Evolutionary conservation across 2,797 vertebrate species (phyloP).

Genomic region (Lateolabrax maculatus): DNA sequence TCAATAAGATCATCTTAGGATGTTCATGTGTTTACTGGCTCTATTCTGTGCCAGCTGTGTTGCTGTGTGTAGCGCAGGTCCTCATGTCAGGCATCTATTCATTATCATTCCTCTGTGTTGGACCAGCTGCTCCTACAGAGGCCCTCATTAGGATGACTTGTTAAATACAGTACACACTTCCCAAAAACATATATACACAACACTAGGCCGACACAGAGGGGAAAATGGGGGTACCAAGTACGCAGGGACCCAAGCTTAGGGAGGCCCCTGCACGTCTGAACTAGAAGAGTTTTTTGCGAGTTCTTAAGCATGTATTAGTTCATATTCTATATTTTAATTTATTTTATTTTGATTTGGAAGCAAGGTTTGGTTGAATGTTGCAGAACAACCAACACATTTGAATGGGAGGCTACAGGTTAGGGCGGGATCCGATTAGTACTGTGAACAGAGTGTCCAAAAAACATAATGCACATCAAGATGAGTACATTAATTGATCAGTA

Average conservation of each 20-base stretch:
- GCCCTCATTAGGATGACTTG: slow-evolving; percentile 77
- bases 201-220: slow-evolving; percentile 11
- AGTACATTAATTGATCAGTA: not conserved
- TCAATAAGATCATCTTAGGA: slow-evolving; percentile 4
- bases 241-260: slow-evolving; percentile 6
- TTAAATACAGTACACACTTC: slow-evolving; percentile 73
- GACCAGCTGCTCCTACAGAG: slow-evolving; percentile 79
- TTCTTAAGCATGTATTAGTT: not conserved
- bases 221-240: slow-evolving; percentile 31
- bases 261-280: slow-evolving; percentile 23
- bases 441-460: not conserved
- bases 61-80: slow-evolving; percentile 49
- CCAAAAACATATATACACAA: slow-evolving; percentile 48
- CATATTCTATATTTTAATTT: not conserved
- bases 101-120: slow-evolving; percentile 83
- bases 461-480: not conserved
- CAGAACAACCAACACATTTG: not conserved
- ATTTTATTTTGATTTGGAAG: not conserved
- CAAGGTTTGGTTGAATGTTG: not conserved
- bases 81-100: slow-evolving; percentile 65
- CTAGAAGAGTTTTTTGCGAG: slow-evolving; percentile 25
- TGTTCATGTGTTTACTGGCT: not conserved
- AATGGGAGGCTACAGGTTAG: too few species aligned
- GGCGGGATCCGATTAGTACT: not conserved
- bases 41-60: slow-evolving; percentile 68